These are phyloP conservation scores for Drosophila pallidifrons DNA, from an alignment of 1,140 invertebrate genomes.

Conservation along the genomic window DNA sequence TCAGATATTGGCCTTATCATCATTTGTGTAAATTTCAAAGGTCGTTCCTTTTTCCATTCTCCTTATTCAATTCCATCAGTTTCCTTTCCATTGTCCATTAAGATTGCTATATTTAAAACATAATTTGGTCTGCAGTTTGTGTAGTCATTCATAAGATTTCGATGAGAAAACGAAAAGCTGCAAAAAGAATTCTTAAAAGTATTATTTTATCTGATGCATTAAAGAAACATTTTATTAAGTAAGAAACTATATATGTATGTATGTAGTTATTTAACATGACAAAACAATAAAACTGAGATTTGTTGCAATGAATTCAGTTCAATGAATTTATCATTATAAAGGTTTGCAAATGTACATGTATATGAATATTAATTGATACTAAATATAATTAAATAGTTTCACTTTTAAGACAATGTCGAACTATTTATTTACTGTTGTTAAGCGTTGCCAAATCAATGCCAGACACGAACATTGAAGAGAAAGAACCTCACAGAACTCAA, in stretches of 20 bases:
- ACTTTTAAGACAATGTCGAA: not conserved
- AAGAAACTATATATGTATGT: no score
- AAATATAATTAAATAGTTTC: not conserved
- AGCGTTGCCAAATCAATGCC: constrained; percentile 12
- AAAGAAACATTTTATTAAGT: no score
- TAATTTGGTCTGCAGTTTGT: no score
- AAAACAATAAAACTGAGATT: no score
- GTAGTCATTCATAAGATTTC: not conserved
- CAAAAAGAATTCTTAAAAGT: no score
- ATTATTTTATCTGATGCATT: no score
- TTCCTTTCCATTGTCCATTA: not conserved
- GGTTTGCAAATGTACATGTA: no score
- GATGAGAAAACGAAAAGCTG: no score
- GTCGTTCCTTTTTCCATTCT: not conserved
- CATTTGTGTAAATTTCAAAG: constrained; percentile 26
- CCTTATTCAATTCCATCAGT: not conserved
- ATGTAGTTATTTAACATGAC: no score
- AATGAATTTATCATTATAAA: no score
- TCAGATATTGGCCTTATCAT: constrained; percentile 26
- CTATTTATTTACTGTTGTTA: constrained; percentile 4
- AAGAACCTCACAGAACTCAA: not conserved
- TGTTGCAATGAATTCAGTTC: no score
- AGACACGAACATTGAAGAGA: not conserved
- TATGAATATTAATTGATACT: no score
- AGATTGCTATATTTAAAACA: not conserved